These are phyloP conservation scores for Microplitis deprimator DNA, from an alignment of 2,888 invertebrate species.

Conservation along the genomic window DNA sequence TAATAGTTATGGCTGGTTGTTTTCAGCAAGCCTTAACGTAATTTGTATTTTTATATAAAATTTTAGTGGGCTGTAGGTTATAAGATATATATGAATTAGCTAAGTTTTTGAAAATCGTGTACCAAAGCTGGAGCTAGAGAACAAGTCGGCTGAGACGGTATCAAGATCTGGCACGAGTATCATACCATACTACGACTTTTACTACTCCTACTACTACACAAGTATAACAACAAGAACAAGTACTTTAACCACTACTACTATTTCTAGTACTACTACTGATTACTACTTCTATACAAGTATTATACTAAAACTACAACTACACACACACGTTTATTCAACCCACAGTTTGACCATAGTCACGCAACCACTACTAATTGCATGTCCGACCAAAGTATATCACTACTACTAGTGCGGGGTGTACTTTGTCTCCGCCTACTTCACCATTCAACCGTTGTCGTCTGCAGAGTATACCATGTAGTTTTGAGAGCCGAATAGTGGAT, in stretches of 20 bases:
- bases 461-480: background rate
- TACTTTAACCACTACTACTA: conserved; percentile 6
- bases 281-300: background rate
- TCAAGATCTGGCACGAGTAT: conserved; percentile 35
- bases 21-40: background rate
- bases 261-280: background rate
- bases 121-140: conserved; percentile 10
- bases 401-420: conserved; percentile 46
- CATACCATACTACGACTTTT: background rate
- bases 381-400: conserved; percentile 66
- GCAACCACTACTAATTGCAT: conserved; percentile 66
- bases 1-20: background rate
- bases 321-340: conserved; percentile 29
- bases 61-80: background rate
- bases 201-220: background rate
- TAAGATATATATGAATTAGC: conserved; percentile 11
- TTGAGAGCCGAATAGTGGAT: background rate
- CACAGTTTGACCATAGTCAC: conserved; percentile 59
- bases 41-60: background rate
- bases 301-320: background rate
- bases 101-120: conserved; percentile 22
- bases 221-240: background rate
- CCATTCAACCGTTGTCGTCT: conserved; percentile 7
- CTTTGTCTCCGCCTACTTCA: conserved; percentile 39
- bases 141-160: conserved; percentile 31